Percentiles rank a stretch among this genome's conserved stretches.
Conservation (phyloP, 2,797 vertebrate genomes). For the Steatocranus sp. region DNA sequence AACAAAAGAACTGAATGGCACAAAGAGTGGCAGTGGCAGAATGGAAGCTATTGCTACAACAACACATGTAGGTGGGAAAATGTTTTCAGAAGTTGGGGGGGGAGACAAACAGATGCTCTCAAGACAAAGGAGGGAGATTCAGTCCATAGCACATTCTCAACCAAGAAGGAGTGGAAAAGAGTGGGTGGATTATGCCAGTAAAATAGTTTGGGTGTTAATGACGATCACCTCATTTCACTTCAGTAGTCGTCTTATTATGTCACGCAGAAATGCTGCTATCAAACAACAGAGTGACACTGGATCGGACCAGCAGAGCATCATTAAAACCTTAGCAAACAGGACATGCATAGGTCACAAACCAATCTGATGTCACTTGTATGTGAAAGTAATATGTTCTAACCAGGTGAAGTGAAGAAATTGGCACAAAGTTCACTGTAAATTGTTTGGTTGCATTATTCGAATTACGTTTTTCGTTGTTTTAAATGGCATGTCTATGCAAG, state of each 20-base stretch:
- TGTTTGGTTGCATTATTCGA: neutral
- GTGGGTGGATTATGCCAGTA: conserved; percentile 62
- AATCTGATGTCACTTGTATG: neutral
- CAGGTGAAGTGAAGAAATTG: neutral
- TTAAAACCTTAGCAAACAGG: conserved; percentile 26
- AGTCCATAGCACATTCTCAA: conserved; percentile 76
- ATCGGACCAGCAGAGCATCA: neutral
- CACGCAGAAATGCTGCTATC: neutral
- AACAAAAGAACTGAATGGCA: conserved; percentile 61
- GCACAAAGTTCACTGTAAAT: neutral
- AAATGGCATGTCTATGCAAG: neutral
- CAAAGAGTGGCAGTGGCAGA: conserved; percentile 54
- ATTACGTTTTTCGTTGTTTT: neutral
- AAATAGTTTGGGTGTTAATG: conserved; percentile 24
- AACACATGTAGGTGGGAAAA: conserved; percentile 60
- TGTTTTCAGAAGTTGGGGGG: conserved; percentile 62
- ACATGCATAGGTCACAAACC: conserved; percentile 44
- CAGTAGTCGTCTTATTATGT: conserved; percentile 26
- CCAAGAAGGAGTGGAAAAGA: conserved; percentile 67
- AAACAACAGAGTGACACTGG: neutral
- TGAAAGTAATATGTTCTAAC: neutral
- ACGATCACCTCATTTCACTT: conserved; percentile 31
- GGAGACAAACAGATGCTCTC: conserved; percentile 76
- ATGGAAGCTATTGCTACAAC: conserved; percentile 74
- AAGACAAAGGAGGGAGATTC: conserved; percentile 80